Evolutionary conservation across 2,888 invertebrate species (phyloP).

Genomic region (Cactoblastis cactorum): DNA sequence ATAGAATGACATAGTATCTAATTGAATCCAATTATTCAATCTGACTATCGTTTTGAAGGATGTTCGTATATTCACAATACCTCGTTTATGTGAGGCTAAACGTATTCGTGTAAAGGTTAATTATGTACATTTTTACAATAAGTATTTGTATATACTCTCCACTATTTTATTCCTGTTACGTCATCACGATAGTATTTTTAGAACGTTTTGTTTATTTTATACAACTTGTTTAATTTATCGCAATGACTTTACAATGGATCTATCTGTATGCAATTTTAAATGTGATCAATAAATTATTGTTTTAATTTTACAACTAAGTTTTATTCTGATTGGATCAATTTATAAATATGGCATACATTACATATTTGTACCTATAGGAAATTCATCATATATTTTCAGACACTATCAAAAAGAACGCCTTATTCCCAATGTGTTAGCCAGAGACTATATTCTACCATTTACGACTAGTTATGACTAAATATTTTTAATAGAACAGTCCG

Average conservation of each 20-base stretch:
- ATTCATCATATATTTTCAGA: too few species aligned
- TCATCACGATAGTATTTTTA: slow-evolving; percentile 5
- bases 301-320: neutral
- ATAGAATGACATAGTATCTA: neutral
- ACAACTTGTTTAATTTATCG: neutral
- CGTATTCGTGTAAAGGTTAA: slow-evolving; percentile 25
- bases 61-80: slow-evolving; percentile 18
- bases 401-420: too few species aligned
- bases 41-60: slow-evolving; percentile 19
- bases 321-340: too few species aligned
- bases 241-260: neutral
- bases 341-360: too few species aligned
- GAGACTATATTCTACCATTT: too few species aligned
- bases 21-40: slow-evolving; percentile 19
- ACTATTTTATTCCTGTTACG: slow-evolving; percentile 20
- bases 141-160: slow-evolving; percentile 8
- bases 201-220: neutral
- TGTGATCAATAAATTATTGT: slow-evolving; percentile 9
- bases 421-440: too few species aligned
- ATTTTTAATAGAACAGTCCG: too few species aligned
- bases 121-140: slow-evolving; percentile 32
- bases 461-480: too few species aligned
- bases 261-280: neutral
- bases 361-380: too few species aligned
- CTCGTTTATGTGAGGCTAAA: slow-evolving; percentile 23